Base-by-base conservation (phyloP, 2,113 vertebrate species). In the Scomber japonicus region DNA sequence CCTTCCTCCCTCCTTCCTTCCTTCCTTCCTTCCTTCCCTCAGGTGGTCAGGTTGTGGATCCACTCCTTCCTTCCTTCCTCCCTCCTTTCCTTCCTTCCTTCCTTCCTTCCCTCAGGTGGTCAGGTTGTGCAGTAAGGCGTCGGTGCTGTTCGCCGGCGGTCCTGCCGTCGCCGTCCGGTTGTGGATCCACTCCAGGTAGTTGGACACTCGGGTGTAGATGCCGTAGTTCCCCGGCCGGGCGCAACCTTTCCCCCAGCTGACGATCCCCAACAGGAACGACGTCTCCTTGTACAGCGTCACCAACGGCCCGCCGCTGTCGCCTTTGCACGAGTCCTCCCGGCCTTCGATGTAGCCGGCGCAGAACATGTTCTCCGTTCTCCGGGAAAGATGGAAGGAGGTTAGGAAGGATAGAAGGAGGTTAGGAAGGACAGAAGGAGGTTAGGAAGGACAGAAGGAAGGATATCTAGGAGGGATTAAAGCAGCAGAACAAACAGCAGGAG, bases 341-440 rank as follows among this genome's bases (percentile, higher is more conserved):
- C 97, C 97, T 0, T 96, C 89, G 1, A 94, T 45, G 80, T 96
- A 98, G 6, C 98, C 98, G 0, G 98, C 98, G 1, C 98, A 99
- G 92, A 99, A 99, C 98, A 99, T 99, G 90, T 99, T 98, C 0
- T 87, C 51, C n/a, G n/a, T n/a, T n/a, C n/a, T n/a, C n/a, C n/a
- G n/a, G n/a, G n/a, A n/a, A n/a, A n/a, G n/a, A n/a, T n/a, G n/a
- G n/a, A n/a, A n/a, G n/a, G n/a, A n/a, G n/a, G n/a, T n/a, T n/a
- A n/a, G n/a, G n/a, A n/a, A n/a, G n/a, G n/a, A n/a, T n/a, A n/a
- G n/a, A n/a, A n/a, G n/a, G n/a, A n/a, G n/a, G n/a, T n/a, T n/a
- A n/a, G n/a, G n/a, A n/a, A n/a, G n/a, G n/a, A n/a, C n/a, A n/a
- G n/a, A n/a, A n/a, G n/a, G n/a, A n/a, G n/a, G n/a, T n/a, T n/a